These are phyloP conservation scores for Allacma fusca DNA, from an alignment of 2,888 invertebrate genomes.

Conservation along the genomic window DNA sequence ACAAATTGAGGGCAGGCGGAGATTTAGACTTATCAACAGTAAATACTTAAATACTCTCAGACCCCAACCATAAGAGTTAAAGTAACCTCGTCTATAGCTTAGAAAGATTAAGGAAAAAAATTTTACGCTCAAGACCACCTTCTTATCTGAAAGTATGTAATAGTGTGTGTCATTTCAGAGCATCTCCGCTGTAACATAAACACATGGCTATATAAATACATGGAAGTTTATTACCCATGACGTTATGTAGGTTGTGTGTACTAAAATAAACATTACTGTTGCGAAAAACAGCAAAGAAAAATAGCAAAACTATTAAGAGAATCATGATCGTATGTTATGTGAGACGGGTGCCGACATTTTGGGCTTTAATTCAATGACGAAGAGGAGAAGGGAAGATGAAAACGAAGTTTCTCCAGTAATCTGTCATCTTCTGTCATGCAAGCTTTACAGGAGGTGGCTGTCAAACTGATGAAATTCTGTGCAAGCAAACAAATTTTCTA, in stretches of 20 bases:
- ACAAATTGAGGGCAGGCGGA: constrained; percentile 13
- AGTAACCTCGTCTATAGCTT: neutral
- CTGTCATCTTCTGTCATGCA: constrained; percentile 38
- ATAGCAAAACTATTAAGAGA: constrained; percentile 33
- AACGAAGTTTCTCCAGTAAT: constrained; percentile 32
- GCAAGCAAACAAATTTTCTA: constrained; percentile 24
- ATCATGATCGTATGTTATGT: neutral
- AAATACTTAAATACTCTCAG: neutral
- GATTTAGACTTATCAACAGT: neutral
- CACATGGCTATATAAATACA: neutral
- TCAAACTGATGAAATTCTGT: constrained; percentile 30
- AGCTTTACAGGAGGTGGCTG: constrained; percentile 27
- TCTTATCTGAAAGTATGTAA: neutral
- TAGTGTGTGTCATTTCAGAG: neutral
- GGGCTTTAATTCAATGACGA: neutral
- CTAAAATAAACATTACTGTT: constrained; percentile 27
- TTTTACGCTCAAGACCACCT: neutral
- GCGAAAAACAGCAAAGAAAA: constrained; percentile 19
- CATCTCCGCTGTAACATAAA: neutral
- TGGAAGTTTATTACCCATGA: constrained; percentile 33
- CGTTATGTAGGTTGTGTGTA: neutral
- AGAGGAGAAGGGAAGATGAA: constrained; percentile 6
- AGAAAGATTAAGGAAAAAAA: neutral
- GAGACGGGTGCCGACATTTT: neutral
- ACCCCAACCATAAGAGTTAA: neutral